Percentiles rank a stretch among this genome's conserved stretches.
Conservation (phyloP, 2,888 invertebrate genomes). For the Oscheius sp. region DNA sequence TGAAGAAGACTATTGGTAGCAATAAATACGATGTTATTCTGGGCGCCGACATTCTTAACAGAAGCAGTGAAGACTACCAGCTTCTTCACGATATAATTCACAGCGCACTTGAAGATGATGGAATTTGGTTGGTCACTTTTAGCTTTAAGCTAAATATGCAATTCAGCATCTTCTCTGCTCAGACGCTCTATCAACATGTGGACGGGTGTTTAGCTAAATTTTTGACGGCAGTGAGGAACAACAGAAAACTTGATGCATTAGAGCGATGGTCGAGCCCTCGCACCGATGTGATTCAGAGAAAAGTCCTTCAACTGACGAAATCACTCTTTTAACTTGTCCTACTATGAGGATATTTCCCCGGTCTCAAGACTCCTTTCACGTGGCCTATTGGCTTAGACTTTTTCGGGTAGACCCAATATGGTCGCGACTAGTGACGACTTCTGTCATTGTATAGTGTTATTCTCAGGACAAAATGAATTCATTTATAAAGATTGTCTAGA, state of each 20-base stretch:
- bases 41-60: slow-evolving; percentile 62
- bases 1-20: slow-evolving; percentile 48
- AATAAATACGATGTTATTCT: slow-evolving; percentile 66
- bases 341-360: slow-evolving; percentile 15
- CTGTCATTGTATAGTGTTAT: background rate
- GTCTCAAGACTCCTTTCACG: background rate
- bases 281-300: slow-evolving; percentile 54
- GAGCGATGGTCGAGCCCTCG: slow-evolving; percentile 56
- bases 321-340: slow-evolving; percentile 36
- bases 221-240: slow-evolving; percentile 52
- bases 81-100: slow-evolving; percentile 59
- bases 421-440: background rate
- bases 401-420: slow-evolving; percentile 9
- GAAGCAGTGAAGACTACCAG: slow-evolving; percentile 53
- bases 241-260: slow-evolving; percentile 58
- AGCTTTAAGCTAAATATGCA: background rate
- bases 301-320: slow-evolving; percentile 49
- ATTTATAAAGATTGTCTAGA: background rate
- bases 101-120: slow-evolving; percentile 51
- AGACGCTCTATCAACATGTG: slow-evolving; percentile 57
- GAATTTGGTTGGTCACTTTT: slow-evolving; percentile 58
- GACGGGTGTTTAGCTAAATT: slow-evolving; percentile 58
- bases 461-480: background rate
- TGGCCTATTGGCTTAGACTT: slow-evolving; percentile 14
- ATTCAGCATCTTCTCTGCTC: slow-evolving; percentile 61